Evolutionary conservation across 2,888 invertebrate genomes (phyloP), one percentile per base, ranked within the genome.

Genomic region (Alloscopus bannaensis): DNA sequence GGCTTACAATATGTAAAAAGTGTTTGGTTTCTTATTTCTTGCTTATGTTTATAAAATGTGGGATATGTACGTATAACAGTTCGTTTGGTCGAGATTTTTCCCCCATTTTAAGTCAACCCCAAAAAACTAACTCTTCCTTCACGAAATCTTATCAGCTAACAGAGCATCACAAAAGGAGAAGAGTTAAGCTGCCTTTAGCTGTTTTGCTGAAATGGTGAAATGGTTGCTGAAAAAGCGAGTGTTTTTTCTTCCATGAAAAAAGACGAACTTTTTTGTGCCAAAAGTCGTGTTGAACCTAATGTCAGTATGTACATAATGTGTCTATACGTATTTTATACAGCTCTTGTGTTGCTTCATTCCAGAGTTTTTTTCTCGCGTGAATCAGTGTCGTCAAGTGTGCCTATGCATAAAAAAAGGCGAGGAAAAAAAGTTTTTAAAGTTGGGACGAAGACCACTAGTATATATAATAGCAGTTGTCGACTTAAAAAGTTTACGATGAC

Each of bases 391-490:
- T 73, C 57, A 57, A 73, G 57, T 65, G n/a, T n/a, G 45, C 57
- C 28, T 64, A 73, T 42, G 55, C 45, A 65, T 73, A 42, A 65
- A 52, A 70, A n/a, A n/a, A n/a, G n/a, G n/a, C n/a, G 47, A 28
- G 55, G 31, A 60, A 45, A 65, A 57, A 45, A 45, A 42, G 57
- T 73, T 57, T 36, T 22, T 55, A 45, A 73, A 65, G 65, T 72
- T 64, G 18, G 29, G 29, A 57, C 13, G 62, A 40, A 55, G 72
- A 57, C 55, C 47, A 65, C 55, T 57, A 65, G 73, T 73, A n/a
- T n/a, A n/a, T n/a, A n/a, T n/a, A n/a, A n/a, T n/a, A 73, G 47
- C 73, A 57, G 73, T 73, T 65, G 73, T 73, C 65, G 73, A 26
- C 73, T 55, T 65, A 57, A 65, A 42, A 72, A 64, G 52, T 71